phyloP scores from a whole-genome alignment of 2,888 invertebrate genomes.

The Neoscelio sp. region DNA sequence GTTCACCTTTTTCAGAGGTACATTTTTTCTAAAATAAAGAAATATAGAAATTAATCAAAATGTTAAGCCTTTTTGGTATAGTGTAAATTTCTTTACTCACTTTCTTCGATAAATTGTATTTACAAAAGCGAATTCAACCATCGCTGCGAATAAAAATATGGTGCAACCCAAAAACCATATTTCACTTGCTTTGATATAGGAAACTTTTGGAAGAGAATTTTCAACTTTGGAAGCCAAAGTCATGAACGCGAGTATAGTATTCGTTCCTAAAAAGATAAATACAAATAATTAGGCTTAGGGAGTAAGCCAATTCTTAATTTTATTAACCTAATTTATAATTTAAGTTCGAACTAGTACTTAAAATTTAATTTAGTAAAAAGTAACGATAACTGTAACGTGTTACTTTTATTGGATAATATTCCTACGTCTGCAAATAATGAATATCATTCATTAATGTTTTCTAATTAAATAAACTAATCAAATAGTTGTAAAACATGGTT shows the following conservation, averaged over 20 bases:
- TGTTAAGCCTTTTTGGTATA: not conserved
- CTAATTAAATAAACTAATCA: no score
- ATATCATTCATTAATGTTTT: not conserved
- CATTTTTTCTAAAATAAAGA: conserved; percentile 89
- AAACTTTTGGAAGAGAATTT: conserved; percentile 94
- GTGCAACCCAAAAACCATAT: conserved; percentile 95
- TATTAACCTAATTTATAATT: no score
- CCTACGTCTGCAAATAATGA: not conserved
- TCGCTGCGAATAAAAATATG: conserved; percentile 92
- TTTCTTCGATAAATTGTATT: conserved; percentile 94
- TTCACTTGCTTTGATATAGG: conserved; percentile 95
- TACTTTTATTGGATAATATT: no score
- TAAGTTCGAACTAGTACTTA: no score
- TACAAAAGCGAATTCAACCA: conserved; percentile 95
- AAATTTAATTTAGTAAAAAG: no score
- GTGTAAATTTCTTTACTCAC: conserved; percentile 83
- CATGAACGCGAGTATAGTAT: conserved; percentile 94
- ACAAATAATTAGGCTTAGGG: no score
- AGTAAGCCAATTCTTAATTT: no score
- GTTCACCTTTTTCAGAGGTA: conserved; percentile 89
- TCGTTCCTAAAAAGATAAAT: conserved; percentile 88
- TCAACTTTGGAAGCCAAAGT: conserved; percentile 93
- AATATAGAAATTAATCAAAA: not conserved
- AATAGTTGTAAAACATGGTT: no score
- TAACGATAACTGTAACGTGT: no score